phyloP scores from a whole-genome alignment of 2,113 vertebrate species.

The Larimichthys crocea region DNA sequence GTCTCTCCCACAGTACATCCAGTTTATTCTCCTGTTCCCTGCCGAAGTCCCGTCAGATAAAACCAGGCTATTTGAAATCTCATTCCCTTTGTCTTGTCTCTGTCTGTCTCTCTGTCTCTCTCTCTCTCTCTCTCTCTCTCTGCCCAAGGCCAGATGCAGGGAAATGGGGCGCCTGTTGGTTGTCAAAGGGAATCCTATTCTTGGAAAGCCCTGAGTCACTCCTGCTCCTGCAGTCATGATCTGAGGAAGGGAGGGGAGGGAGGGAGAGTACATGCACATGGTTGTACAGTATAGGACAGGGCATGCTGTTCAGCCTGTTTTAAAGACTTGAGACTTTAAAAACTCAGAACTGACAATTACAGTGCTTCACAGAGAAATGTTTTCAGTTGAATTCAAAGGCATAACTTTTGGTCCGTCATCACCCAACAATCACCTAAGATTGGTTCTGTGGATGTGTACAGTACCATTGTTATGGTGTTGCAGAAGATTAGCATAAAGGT shows the following conservation, averaged over 20 bases:
- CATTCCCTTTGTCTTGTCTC: constrained; percentile 38
- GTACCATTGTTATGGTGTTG: not conserved
- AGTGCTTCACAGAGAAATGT: not conserved
- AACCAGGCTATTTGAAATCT: constrained; percentile 43
- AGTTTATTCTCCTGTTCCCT: constrained; percentile 17
- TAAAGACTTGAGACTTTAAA: not conserved
- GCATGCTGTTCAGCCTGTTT: constrained; percentile 17
- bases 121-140: constrained; percentile 15
- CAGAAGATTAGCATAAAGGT: not conserved
- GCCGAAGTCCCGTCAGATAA: constrained; percentile 38
- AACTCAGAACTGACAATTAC: not conserved
- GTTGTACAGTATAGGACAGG: constrained; percentile 13
- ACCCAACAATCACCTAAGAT: not conserved
- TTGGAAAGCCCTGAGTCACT: constrained; percentile 79
- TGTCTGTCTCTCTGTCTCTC: constrained; percentile 12
- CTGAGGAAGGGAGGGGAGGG: constrained; percentile 17
- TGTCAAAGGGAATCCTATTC: constrained; percentile 80
- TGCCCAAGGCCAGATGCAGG: constrained; percentile 60
- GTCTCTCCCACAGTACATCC: constrained; percentile 43
- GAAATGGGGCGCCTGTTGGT: constrained; percentile 62
- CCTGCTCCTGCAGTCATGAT: constrained; percentile 62
- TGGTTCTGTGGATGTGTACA: not conserved
- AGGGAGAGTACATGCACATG: constrained; percentile 16
- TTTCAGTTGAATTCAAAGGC: not conserved
- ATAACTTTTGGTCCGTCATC: not conserved